Evolutionary conservation across 2,113 vertebrate genomes (phyloP), one percentile per base, ranked within the genome.

Genomic region (Pterophyllum scalare): DNA sequence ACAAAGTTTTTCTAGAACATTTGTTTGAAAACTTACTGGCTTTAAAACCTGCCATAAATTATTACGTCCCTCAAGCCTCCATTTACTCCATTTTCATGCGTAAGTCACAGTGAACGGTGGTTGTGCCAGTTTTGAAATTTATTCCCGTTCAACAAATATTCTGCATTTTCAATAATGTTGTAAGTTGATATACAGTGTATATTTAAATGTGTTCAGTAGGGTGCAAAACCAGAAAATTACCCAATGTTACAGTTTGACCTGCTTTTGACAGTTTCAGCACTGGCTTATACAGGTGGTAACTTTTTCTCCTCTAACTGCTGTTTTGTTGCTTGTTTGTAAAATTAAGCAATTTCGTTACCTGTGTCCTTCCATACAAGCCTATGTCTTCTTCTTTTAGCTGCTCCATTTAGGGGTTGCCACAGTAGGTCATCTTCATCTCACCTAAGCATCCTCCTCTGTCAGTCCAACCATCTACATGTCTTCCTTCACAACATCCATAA

Each of bases 1-100:
- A 9, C 17, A 59, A 84, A 84, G 59, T 75, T 75, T 81, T 75
- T 81, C 62, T n/a, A 1, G 52, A 87, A 80, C 22, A 82, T n/a
- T 78, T 65, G 61, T 70, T 88, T 46, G 31, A 87, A 79, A 90
- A 82, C 57, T 85, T 60, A 58, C 31, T 2, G 5, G 31, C 64
- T 79, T 82, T 57, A 77, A 65, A 70, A 60, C 59, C 31, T 76
- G 43, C 14, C 17, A 59, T 67, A 15, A 64, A 81, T 75, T 14
- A 59, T 83, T 77, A 76, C 22, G 3, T 19, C 35, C 57, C 77
- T 58, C 22, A 87, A 26, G 14, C 74, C 64, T 84, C 6, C 11
- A 5, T 77, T 74, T 15, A 43, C 5, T 80, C 43, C 26, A 5
- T 70, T 78, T 83, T 62, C 1, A 35, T 7, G 20, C 46, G 15